Evolutionary conservation across 2,888 invertebrate species (phyloP).

Genomic region (Sarcophaga caerulescens): DNA sequence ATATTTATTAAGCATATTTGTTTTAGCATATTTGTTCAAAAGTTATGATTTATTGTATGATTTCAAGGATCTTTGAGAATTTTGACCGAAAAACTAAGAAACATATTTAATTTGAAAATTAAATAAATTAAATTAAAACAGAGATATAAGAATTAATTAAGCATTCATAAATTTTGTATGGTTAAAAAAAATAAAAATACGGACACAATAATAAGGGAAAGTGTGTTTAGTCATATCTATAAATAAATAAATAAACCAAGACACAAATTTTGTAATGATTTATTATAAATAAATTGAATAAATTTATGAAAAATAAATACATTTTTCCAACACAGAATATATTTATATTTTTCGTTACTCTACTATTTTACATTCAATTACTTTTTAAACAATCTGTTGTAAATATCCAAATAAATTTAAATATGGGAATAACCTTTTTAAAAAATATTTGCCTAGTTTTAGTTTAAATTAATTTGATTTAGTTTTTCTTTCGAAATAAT

Average conservation of each 20-base stretch:
- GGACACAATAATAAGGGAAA: constrained; percentile 32
- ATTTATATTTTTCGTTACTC: background rate
- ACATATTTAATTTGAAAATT: background rate
- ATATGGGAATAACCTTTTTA: background rate
- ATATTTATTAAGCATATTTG: too few relatives aligned
- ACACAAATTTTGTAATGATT: constrained; percentile 38
- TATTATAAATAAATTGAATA: background rate
- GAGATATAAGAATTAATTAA: constrained; percentile 17
- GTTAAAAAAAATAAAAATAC: constrained; percentile 35
- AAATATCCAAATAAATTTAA: constrained; percentile 12
- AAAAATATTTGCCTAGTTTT: constrained; percentile 15
- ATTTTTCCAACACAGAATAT: background rate
- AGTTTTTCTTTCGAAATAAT: background rate
- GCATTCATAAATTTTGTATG: constrained; percentile 33
- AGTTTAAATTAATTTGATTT: constrained; percentile 20
- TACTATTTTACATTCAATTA: background rate
- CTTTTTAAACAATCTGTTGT: background rate
- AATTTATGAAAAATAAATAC: background rate
- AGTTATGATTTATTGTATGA: background rate
- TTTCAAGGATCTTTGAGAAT: background rate
- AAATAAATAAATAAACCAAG: background rate
- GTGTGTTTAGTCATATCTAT: constrained; percentile 2
- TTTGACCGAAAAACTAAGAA: background rate
- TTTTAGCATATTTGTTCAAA: background rate
- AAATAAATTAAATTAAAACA: background rate